A percentile compares a stretch with the other conserved stretches of the same genome.
phyloP scores from a whole-genome alignment of 2,113 vertebrate species.

The Dascyllus trimaculatus region DNA sequence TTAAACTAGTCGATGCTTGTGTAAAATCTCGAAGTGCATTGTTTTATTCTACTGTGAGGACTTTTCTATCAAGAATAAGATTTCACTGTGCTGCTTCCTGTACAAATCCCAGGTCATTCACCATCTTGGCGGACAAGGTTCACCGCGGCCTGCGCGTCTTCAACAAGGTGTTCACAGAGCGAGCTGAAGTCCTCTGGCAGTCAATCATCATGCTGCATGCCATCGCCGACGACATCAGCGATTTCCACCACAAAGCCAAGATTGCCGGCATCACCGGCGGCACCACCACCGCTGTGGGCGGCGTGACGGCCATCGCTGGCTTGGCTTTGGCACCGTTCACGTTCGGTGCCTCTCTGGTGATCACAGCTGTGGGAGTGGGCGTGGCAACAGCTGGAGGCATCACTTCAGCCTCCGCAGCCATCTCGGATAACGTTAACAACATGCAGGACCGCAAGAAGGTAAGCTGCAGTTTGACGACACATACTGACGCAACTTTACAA shows the following conservation, averaged over 20 bases:
- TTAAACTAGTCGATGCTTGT: too few relatives aligned
- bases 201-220: slow-evolving; percentile 71
- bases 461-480: background rate
- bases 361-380: slow-evolving; percentile 80
- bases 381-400: slow-evolving; percentile 80
- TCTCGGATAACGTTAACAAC: slow-evolving; percentile 81
- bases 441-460: slow-evolving; percentile 81
- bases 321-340: slow-evolving; percentile 82
- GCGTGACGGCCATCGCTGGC: slow-evolving; percentile 80
- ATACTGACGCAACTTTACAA: too few relatives aligned
- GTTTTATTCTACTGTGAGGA: too few relatives aligned
- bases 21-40: too few relatives aligned
- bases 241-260: slow-evolving; percentile 82
- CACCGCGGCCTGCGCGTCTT: slow-evolving; percentile 79
- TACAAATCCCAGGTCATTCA: slow-evolving; percentile 72
- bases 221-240: slow-evolving; percentile 79
- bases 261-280: slow-evolving; percentile 82
- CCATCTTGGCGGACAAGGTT: slow-evolving; percentile 79
- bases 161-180: slow-evolving; percentile 83
- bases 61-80: too few relatives aligned
- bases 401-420: slow-evolving; percentile 76
- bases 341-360: slow-evolving; percentile 75
- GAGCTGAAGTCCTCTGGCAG: slow-evolving; percentile 83
- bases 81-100: background rate
- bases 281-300: slow-evolving; percentile 81